phyloP scores from a whole-genome alignment of 2,888 invertebrate genomes.

The Brenthis ino region DNA sequence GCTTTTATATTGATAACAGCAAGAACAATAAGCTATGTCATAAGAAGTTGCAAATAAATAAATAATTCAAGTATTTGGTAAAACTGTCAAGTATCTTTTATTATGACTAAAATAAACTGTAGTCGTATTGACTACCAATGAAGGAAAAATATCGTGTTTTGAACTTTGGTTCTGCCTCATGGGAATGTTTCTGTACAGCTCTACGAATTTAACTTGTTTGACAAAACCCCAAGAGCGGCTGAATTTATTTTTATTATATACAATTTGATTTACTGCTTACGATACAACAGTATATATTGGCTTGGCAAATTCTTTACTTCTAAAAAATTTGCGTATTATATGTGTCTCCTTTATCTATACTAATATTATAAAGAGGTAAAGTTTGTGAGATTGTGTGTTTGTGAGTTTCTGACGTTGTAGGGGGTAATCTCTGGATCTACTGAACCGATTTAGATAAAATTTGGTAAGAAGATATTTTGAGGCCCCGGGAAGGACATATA shows the following conservation, averaged over 20 bases:
- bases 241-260: slow-evolving; percentile 45
- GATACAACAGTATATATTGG: slow-evolving; percentile 13
- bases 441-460: too few relatives aligned
- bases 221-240: slow-evolving; percentile 48
- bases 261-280: slow-evolving; percentile 38
- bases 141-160: slow-evolving; percentile 32
- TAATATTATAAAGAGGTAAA: too few relatives aligned
- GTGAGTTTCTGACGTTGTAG: too few relatives aligned
- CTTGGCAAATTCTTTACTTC: not conserved
- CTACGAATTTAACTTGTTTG: slow-evolving; percentile 70
- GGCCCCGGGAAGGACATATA: too few relatives aligned
- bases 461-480: too few relatives aligned
- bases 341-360: too few relatives aligned
- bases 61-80: not conserved
- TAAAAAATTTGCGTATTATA: not conserved
- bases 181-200: slow-evolving; percentile 53
- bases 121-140: slow-evolving; percentile 26
- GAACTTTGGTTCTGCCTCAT: slow-evolving; percentile 45
- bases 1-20: too few relatives aligned
- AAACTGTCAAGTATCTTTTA: not conserved
- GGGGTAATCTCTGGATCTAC: too few relatives aligned
- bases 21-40: too few relatives aligned
- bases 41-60: not conserved
- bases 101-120: slow-evolving; percentile 8
- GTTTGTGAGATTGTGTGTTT: too few relatives aligned